Percentiles rank a stretch among this genome's conserved stretches.
These are phyloP conservation scores for Ormia ochracea DNA, from an alignment of 2,888 invertebrate species.

Conservation along the genomic window DNA sequence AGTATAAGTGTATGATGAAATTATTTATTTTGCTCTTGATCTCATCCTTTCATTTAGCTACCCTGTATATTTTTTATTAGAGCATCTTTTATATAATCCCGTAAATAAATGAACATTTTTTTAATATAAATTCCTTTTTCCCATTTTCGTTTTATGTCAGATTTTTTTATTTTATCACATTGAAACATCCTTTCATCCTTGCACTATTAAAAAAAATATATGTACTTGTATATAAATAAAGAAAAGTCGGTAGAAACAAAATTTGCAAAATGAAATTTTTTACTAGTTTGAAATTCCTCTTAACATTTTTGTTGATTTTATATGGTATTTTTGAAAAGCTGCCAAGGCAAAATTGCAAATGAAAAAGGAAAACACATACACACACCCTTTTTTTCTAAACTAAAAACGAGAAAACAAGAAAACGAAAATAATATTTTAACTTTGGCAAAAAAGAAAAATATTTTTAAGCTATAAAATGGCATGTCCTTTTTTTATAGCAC, in stretches of 20 bases:
- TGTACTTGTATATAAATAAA: neutral
- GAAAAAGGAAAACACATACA: conserved; percentile 5
- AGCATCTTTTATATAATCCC: conserved; percentile 54
- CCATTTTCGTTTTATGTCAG: conserved; percentile 50
- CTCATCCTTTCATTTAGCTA: neutral
- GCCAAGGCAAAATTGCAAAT: conserved; percentile 53
- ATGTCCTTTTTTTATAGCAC: conserved; percentile 54
- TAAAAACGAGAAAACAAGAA: conserved; percentile 32
- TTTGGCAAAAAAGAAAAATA: conserved; percentile 49
- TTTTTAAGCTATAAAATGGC: conserved; percentile 54
- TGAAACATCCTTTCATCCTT: conserved; percentile 59
- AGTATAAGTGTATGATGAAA: neutral
- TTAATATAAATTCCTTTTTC: conserved; percentile 53
- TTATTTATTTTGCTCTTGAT: neutral
- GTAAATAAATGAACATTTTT: conserved; percentile 57
- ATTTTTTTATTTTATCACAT: conserved; percentile 57
- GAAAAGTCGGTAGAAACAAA: conserved; percentile 33
- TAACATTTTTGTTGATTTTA: conserved; percentile 53
- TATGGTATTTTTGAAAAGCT: conserved; percentile 62
- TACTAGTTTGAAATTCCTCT: conserved; percentile 57
- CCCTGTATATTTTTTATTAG: conserved; percentile 47
- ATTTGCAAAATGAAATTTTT: conserved; percentile 54
- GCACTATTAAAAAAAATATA: conserved; percentile 38
- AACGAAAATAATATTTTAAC: conserved; percentile 46
- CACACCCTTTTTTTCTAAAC: conserved; percentile 31